Evolutionary conservation across 2,797 vertebrate genomes (phyloP), one percentile per base, ranked within the genome.

Genomic region (Galago senegalensis): DNA sequence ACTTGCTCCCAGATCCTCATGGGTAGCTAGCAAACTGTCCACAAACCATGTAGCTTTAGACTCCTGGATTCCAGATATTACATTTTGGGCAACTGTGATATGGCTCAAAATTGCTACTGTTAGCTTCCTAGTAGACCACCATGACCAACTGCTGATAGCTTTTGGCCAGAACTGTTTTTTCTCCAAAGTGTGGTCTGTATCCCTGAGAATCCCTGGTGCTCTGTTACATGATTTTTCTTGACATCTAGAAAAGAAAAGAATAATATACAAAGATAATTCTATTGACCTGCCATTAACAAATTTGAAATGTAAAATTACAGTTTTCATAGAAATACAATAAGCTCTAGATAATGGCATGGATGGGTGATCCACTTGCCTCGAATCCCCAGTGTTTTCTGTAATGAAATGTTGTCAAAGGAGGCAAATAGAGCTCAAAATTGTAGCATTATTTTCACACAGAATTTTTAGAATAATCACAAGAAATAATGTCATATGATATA

Each of bases 251-350:
- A 93, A 37, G 56, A 11, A 73, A 72, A 72, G 1, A 69, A 34
- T 82, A 81, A 61, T 73, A 18, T 53, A 61, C 49, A 88, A 91
- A 91, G 91, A 60, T 37, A 81, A 87, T 56, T 91, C 58, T 40
- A 4, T 72, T 76, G 72, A 73, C 11, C 29, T 85, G 20, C 3
- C 91, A 37, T 93, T 97, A 87, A 85, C 37, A 81, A 40, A 23
- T 89, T 27, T 85, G 37, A 70, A 69, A 87, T 63, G 29, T 80
- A 77, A 76, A 89, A 69, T 70, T 75, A 56, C 7, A 49, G 9
- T 56, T 80, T 91, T 82, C 80, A 61, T 9, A 76, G n/a, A 34
- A 90, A 61, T 81, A 27, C 43, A 87, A 0, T 79, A 4, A 81
- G 56, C 60, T 87, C 40, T 27, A 89, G 81, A 75, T 90, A 93